phyloP scores from a whole-genome alignment of 2,888 invertebrate genomes.

The Panorpa germanica region DNA sequence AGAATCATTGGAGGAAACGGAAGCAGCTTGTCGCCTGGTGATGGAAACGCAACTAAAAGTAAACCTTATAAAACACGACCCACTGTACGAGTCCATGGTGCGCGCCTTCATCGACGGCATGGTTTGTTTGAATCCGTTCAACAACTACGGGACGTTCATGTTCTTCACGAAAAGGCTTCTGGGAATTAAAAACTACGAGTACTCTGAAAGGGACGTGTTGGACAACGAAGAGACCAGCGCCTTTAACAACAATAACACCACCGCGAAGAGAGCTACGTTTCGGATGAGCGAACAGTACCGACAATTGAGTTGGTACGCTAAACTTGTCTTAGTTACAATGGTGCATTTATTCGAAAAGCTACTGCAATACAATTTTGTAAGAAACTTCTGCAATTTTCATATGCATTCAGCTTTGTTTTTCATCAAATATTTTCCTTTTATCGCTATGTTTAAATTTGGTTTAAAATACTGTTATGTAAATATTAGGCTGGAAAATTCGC shows the following conservation, averaged over 20 bases:
- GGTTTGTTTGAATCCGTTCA: slow-evolving; percentile 43
- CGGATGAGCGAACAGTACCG: slow-evolving; percentile 24
- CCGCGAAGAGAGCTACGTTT: too few relatives aligned
- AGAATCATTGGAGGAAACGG: slow-evolving; percentile 39
- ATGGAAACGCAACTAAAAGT: too few relatives aligned
- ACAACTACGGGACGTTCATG: slow-evolving; percentile 35
- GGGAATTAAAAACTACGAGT: slow-evolving; percentile 34
- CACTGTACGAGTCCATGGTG: slow-evolving; percentile 49
- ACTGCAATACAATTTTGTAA: slow-evolving; percentile 29
- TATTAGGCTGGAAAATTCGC: too few relatives aligned
- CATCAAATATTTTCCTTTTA: slow-evolving; percentile 45
- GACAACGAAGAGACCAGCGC: too few relatives aligned
- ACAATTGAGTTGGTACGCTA: slow-evolving; percentile 26
- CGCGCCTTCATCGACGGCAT: slow-evolving; percentile 43
- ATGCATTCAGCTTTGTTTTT: slow-evolving; percentile 37
- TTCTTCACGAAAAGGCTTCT: slow-evolving; percentile 34
- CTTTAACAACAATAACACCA: too few relatives aligned
- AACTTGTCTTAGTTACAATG: slow-evolving; percentile 18
- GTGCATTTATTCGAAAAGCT: slow-evolving; percentile 21
- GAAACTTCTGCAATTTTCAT: slow-evolving; percentile 38
- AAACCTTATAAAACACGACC: too few relatives aligned
- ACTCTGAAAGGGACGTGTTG: too few relatives aligned
- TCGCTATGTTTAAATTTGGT: slow-evolving; percentile 48
- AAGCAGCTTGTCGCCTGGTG: slow-evolving; percentile 39
- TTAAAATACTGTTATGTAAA: slow-evolving; percentile 32